Evolutionary conservation across 2,113 vertebrate genomes (phyloP).

Genomic region (Conger conger): DNA sequence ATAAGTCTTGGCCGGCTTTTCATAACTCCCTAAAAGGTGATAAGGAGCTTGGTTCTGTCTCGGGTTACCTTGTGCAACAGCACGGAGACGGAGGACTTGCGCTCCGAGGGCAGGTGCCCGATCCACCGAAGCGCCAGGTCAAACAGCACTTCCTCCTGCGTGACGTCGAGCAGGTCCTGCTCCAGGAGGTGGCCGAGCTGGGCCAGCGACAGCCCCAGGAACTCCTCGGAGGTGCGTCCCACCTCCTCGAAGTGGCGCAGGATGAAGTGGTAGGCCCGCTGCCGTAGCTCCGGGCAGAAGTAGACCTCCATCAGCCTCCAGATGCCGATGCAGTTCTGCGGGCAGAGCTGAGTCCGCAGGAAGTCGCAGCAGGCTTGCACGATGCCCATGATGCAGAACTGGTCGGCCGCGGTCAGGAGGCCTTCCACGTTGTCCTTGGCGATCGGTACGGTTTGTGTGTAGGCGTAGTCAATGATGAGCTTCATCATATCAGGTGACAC

Average conservation of each 20-base stretch:
- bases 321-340: conserved; percentile 77
- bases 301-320: conserved; percentile 70
- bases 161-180: conserved; percentile 73
- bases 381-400: conserved; percentile 67
- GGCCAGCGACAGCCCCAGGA: conserved; percentile 67
- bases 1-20: no score
- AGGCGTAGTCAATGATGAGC: conserved; percentile 75
- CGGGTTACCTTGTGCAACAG: conserved; percentile 69
- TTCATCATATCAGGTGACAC: conserved; percentile 72
- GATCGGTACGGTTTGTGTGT: conserved; percentile 66
- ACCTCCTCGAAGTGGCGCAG: conserved; percentile 77
- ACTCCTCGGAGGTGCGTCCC: conserved; percentile 62
- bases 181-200: conserved; percentile 72
- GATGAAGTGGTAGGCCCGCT: conserved; percentile 70
- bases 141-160: conserved; percentile 69
- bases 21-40: not conserved
- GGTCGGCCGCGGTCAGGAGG: conserved; percentile 70
- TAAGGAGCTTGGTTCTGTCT: not conserved
- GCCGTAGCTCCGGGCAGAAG: conserved; percentile 56
- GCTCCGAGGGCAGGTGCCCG: conserved; percentile 53
- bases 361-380: conserved; percentile 70
- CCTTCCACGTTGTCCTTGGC: conserved; percentile 63
- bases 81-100: conserved; percentile 62
- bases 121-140: conserved; percentile 78
- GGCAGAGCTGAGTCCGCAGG: conserved; percentile 65